A percentile compares a stretch with the other conserved stretches of the same genome.
Conservation (phyloP, 2,888 invertebrate species). For the Cantharis rufa region DNA sequence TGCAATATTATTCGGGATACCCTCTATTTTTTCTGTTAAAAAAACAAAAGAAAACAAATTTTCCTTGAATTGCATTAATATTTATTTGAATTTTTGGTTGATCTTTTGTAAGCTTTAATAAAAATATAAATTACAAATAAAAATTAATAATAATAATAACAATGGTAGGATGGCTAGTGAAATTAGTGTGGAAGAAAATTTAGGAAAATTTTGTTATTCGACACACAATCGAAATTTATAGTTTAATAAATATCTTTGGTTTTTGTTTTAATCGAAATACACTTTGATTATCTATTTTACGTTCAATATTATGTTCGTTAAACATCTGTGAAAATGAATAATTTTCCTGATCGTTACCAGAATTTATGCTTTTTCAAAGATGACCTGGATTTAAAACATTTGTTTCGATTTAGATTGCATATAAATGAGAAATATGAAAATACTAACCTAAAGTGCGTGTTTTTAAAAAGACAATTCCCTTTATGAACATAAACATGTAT, state of each 20-base stretch:
- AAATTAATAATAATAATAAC: background rate
- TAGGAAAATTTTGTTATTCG: background rate
- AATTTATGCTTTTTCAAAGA: background rate
- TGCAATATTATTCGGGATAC: too few species aligned
- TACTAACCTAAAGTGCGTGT: constrained; percentile 13
- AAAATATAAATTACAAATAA: background rate
- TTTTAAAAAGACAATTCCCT: constrained; percentile 1
- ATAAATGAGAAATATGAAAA: background rate
- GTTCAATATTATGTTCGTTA: background rate
- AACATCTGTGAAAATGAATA: background rate
- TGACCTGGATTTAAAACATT: background rate
- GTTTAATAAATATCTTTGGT: background rate
- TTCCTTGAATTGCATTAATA: background rate
- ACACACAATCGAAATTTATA: background rate
- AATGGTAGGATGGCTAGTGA: background rate
- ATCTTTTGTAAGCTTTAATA: background rate
- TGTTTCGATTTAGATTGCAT: background rate
- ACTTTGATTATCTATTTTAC: background rate
- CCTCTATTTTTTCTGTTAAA: background rate
- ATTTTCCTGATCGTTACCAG: background rate
- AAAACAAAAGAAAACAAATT: background rate
- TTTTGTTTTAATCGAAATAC: background rate
- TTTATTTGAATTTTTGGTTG: background rate
- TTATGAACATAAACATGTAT: constrained; percentile 21
- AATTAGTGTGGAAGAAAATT: background rate